Percentiles rank a stretch among this genome's conserved stretches.
Conservation (phyloP, 2,888 invertebrate genomes). For the Chorisops tibialis region DNA sequence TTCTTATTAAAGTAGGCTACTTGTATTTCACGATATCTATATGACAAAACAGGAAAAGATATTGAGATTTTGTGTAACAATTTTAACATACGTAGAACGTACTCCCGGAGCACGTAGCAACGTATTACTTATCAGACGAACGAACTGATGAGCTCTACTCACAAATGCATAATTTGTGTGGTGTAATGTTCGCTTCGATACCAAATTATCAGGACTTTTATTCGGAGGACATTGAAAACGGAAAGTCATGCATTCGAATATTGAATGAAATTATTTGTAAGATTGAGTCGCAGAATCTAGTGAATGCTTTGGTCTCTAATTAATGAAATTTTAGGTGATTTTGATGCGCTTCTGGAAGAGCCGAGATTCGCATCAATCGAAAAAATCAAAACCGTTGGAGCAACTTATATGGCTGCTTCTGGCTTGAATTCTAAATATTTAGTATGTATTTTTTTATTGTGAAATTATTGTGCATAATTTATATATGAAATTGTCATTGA, state of each 20-base stretch:
- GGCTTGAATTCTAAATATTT: conserved; percentile 72
- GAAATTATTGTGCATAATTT: conserved; percentile 12
- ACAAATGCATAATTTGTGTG: conserved; percentile 61
- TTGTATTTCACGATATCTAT: no score
- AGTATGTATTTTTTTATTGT: conserved; percentile 22
- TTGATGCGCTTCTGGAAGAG: conserved; percentile 84
- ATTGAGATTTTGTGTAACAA: no score
- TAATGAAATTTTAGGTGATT: conserved; percentile 56
- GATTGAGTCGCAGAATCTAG: conserved; percentile 30
- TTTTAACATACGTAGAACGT: no score
- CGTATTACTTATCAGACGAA: conserved; percentile 85
- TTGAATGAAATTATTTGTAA: conserved; percentile 96
- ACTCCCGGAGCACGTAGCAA: conserved; percentile 92
- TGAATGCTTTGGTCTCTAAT: neutral
- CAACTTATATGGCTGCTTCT: conserved; percentile 94
- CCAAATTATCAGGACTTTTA: conserved; percentile 98
- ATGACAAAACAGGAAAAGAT: no score
- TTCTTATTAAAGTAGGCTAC: conserved; percentile 49
- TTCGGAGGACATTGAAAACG: conserved; percentile 95
- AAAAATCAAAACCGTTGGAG: conserved; percentile 93
- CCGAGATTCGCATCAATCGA: conserved; percentile 83
- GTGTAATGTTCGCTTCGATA: conserved; percentile 96
- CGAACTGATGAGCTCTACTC: conserved; percentile 56
- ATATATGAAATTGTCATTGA: conserved; percentile 19
- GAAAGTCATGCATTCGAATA: conserved; percentile 94